A percentile compares a stretch with the other conserved stretches of the same genome.
phyloP scores from a whole-genome alignment of 2,113 vertebrate genomes.

The Brachyhypopomus occidentalis region DNA sequence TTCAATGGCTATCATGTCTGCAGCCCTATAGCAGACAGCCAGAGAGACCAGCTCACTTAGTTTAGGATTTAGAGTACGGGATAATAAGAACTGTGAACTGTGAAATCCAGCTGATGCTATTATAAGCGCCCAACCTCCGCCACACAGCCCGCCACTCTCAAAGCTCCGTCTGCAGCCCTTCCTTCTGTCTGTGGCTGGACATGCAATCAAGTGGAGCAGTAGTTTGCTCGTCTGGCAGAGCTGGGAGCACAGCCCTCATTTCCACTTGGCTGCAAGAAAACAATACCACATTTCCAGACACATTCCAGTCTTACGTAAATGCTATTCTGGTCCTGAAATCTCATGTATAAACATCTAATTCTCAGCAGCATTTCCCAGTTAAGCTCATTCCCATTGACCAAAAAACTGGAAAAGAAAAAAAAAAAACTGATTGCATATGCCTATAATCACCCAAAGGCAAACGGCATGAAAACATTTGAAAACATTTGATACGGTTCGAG shows the following conservation, averaged over 20 bases:
- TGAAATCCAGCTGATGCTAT: slow-evolving; percentile 20
- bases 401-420: not conserved
- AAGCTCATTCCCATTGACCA: slow-evolving; percentile 26
- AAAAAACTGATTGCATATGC: slow-evolving; percentile 32
- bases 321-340: not conserved
- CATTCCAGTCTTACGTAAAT: slow-evolving; percentile 20
- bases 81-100: slow-evolving; percentile 9
- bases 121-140: not conserved
- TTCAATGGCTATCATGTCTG: slow-evolving; percentile 80
- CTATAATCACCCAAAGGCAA: slow-evolving; percentile 32
- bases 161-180: slow-evolving; percentile 2
- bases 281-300: slow-evolving; percentile 9
- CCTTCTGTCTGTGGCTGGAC: slow-evolving; percentile 15
- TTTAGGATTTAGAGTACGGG: slow-evolving; percentile 19
- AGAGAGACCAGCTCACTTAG: slow-evolving; percentile 68
- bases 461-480: slow-evolving; percentile 36
- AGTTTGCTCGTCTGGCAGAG: not conserved
- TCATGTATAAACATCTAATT: slow-evolving; percentile 7
- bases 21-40: slow-evolving; percentile 81
- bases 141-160: slow-evolving; percentile 3
- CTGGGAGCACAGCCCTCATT: not conserved
- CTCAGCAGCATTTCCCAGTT: slow-evolving; percentile 8
- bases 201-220: slow-evolving; percentile 6
- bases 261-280: not conserved
- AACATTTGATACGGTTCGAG: slow-evolving; percentile 37